Conservation (phyloP, 2,888 invertebrate genomes). For the Ectemnius continuus region DNA sequence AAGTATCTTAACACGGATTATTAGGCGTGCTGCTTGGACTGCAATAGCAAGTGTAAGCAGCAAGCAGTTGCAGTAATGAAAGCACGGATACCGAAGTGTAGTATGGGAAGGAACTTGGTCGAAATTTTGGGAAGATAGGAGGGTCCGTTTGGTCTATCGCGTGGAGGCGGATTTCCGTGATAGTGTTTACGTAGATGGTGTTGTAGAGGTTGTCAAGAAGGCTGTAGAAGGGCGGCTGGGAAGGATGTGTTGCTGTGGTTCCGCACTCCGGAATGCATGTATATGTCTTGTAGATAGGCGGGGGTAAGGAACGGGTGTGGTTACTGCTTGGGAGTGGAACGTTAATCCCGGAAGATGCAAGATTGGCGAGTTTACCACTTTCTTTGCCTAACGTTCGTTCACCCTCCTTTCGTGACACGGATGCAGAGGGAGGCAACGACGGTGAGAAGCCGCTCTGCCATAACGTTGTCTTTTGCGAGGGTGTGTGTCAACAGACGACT, state of each 20-base stretch:
- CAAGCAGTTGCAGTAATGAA: not conserved
- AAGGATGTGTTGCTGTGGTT: not conserved
- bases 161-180: constrained; percentile 22
- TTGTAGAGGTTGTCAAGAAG: constrained; percentile 1
- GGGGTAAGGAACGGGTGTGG: constrained; percentile 26
- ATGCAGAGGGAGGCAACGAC: constrained; percentile 23
- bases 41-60: not conserved
- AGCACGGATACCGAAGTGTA: not conserved
- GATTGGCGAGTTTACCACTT: constrained; percentile 53
- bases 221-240: constrained; percentile 5
- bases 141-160: constrained; percentile 22
- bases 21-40: not conserved
- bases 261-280: not conserved
- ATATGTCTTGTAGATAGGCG: constrained; percentile 19
- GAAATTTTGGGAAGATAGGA: constrained; percentile 17
- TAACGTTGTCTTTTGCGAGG: constrained; percentile 28
- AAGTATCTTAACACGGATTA: not conserved
- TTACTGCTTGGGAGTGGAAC: constrained; percentile 45
- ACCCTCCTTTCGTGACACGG: constrained; percentile 50
- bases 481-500: constrained; percentile 40
- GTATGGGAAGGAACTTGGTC: not conserved
- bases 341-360: constrained; percentile 57
- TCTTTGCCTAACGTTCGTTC: constrained; percentile 38
- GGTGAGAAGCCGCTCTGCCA: constrained; percentile 3
- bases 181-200: constrained; percentile 3